Evolutionary conservation across 2,113 vertebrate genomes (phyloP).

Genomic region (Vulpes lagopus): DNA sequence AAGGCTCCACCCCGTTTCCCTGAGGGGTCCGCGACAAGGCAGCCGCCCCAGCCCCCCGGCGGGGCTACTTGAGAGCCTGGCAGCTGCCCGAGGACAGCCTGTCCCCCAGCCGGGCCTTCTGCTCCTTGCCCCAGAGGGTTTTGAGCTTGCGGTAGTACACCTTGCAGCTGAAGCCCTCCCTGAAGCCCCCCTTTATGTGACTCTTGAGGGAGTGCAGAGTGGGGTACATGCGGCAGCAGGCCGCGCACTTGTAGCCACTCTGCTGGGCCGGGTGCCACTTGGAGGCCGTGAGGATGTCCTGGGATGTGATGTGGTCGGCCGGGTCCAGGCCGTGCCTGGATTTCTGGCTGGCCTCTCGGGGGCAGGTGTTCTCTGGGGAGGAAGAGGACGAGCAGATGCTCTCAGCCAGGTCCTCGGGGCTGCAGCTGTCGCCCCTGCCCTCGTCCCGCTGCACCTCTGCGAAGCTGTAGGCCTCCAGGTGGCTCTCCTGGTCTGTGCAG

Average conservation of each 20-base stretch:
- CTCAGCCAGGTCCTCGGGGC: neutral
- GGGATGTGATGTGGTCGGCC: conserved; percentile 20
- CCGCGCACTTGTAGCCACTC: conserved; percentile 54
- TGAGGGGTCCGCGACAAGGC: neutral
- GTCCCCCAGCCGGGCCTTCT: neutral
- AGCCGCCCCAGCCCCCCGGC: neutral
- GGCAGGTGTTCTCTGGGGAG: conserved; percentile 65
- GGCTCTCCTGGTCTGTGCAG: neutral
- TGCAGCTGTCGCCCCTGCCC: neutral
- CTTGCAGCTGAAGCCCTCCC: conserved; percentile 83
- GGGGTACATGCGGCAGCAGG: conserved; percentile 83
- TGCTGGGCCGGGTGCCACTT: neutral
- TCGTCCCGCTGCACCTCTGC: neutral
- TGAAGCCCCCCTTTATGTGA: conserved; percentile 79
- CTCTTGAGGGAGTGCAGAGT: conserved; percentile 50
- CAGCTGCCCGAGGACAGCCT: neutral
- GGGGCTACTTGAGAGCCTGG: conserved; percentile 63
- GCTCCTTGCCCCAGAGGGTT: conserved; percentile 68
- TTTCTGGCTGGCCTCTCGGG: neutral
- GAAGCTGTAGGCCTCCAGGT: neutral
- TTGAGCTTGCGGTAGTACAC: conserved; percentile 78
- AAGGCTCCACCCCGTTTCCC: neutral
- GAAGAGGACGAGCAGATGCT: conserved; percentile 72
- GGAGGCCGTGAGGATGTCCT: conserved; percentile 75
- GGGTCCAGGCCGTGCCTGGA: neutral